Evolutionary conservation across 2,888 invertebrate genomes (phyloP).

Genomic region (Melanargia galathea): DNA sequence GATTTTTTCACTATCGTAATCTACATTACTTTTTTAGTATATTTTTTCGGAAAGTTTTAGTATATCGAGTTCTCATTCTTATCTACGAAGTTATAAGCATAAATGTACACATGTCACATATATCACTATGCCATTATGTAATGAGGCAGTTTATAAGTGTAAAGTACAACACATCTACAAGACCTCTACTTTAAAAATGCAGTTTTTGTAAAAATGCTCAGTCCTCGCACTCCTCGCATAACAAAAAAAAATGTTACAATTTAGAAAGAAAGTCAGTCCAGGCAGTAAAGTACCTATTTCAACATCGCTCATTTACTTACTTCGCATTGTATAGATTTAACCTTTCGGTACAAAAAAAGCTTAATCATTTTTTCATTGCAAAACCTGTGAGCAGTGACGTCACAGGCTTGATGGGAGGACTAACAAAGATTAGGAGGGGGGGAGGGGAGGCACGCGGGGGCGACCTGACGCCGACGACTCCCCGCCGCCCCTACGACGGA

Average conservation of each 20-base stretch:
- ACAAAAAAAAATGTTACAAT: not conserved
- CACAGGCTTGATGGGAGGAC: conserved; percentile 66
- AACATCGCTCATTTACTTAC: not conserved
- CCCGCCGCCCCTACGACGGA: conserved; percentile 50
- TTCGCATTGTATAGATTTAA: conserved; percentile 22
- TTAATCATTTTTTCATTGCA: conserved; percentile 71
- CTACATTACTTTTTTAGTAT: no score
- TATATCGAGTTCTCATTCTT: no score
- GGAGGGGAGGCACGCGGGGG: conserved; percentile 49
- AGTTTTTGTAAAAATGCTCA: no score
- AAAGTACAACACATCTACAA: no score
- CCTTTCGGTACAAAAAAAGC: conserved; percentile 44
- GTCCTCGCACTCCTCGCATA: no score
- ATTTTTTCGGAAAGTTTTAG: no score
- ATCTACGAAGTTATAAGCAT: no score
- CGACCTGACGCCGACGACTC: conserved; percentile 49
- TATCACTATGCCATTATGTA: no score
- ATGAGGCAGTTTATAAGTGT: no score
- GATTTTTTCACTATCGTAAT: no score
- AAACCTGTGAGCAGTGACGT: conserved; percentile 76
- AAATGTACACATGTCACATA: no score
- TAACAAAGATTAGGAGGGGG: conserved; percentile 72
- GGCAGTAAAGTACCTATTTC: not conserved
- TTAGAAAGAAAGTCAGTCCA: not conserved
- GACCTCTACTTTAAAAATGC: no score